Conservation (phyloP, 2,113 vertebrate species). For the Procavia capensis region DNA sequence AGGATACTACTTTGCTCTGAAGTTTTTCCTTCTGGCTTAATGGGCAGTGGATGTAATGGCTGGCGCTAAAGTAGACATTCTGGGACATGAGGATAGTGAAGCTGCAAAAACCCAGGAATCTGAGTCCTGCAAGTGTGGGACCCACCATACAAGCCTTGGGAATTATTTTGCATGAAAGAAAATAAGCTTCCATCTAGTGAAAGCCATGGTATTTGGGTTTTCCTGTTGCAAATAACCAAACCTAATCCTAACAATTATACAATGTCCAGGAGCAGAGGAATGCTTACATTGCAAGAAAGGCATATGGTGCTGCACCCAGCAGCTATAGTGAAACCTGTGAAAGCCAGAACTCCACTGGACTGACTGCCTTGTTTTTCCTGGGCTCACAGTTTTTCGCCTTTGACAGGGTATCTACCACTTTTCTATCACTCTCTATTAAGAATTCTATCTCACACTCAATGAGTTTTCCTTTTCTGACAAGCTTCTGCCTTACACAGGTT, state of each 20-base stretch:
- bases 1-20: not conserved
- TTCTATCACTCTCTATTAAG: not conserved
- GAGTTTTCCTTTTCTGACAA: not conserved
- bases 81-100: not conserved
- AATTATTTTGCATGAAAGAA: conserved; percentile 34
- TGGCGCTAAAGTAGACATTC: not conserved
- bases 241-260: not conserved
- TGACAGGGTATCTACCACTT: not conserved
- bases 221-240: conserved; percentile 14
- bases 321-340: not conserved
- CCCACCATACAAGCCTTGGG: not conserved
- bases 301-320: not conserved
- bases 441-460: not conserved
- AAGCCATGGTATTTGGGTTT: conserved; percentile 44
- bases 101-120: not conserved
- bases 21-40: not conserved
- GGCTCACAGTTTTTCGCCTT: not conserved
- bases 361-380: not conserved
- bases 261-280: not conserved
- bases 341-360: not conserved
- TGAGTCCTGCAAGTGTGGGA: not conserved
- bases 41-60: not conserved
- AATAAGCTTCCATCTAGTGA: conserved; percentile 20
- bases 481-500: not conserved
- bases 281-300: not conserved